Base-by-base conservation (phyloP, 2,113 vertebrate genomes). In the Peromyscus maniculatus region DNA sequence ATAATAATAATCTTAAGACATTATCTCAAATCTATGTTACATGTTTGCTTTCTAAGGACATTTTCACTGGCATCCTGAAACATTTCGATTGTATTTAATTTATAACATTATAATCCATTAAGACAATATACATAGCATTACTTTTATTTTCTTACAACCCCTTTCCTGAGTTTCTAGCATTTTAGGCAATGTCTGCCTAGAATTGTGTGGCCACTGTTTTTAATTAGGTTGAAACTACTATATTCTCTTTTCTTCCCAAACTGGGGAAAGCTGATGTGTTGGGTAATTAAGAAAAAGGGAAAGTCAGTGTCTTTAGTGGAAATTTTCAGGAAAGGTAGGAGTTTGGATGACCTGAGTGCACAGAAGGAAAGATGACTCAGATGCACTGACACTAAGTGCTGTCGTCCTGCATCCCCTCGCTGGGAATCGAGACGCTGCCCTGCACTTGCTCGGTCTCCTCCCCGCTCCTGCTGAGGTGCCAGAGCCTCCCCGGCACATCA, bases 261-360 rank as follows among this genome's bases (percentile, higher is more conserved):
- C 66, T 91, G 52, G 46, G 83, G 55, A 90, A 88, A 90, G 36
- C 71, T 96, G 78, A 69, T 62, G 7, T 69, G 57, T 10, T 94
- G n/a, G 62, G 10, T 74, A 57, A 66, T 95, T 87, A 31, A 83
- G 12, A 49, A 55, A 83, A 95, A 75, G 36, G 55, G 36, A 79
- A 77, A 96, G 78, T 79, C 21, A 43, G 0, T 78, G 49, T 89
- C 92, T 93, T 95, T 74, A 88, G 84, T 78, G 82, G 46, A 91
- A 91, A n/a, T 66, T 92, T 96, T 66, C 84, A 91, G 89, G 87
- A 96, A 91, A 67, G 55, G 62, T 97, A 89, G 82, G 89, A 79
- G 33, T 91, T 95, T 95, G 22, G 67, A 67, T 55, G 52, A n/a
- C 31, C 19, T 97, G 24, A 88, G 49, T 36, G 75, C 43, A 66